Percentiles rank a stretch among this genome's conserved stretches.
phyloP scores from a whole-genome alignment of 2,888 invertebrate genomes.

The Microchrysa polita region DNA sequence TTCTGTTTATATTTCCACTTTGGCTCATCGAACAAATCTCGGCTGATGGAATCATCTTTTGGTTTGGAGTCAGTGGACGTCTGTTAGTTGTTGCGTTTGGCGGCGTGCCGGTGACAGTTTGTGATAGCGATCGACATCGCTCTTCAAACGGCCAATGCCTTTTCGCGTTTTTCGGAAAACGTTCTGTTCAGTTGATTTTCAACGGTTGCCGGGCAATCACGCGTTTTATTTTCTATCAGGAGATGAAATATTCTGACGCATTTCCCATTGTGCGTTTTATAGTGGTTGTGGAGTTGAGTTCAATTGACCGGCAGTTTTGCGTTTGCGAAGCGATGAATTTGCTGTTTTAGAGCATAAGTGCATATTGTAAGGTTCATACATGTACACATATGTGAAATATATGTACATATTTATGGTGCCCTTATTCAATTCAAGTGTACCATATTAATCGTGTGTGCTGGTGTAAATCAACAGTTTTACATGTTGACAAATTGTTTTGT shows the following conservation, averaged over 20 bases:
- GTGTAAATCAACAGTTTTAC: conserved; percentile 33
- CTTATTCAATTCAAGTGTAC: too few relatives aligned
- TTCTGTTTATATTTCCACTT: conserved; percentile 4
- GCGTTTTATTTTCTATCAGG: neutral
- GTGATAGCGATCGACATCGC: neutral
- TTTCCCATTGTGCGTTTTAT: neutral
- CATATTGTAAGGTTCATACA: neutral
- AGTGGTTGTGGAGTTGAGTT: neutral
- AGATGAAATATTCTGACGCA: neutral
- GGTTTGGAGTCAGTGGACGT: conserved; percentile 57
- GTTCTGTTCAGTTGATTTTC: neutral
- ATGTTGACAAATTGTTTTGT: conserved; percentile 32
- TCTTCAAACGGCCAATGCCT: neutral
- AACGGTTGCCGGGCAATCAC: neutral
- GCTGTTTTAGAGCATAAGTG: neutral
- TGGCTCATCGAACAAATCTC: conserved; percentile 31
- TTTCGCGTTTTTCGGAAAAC: neutral
- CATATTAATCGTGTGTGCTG: neutral
- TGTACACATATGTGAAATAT: neutral
- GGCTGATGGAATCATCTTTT: conserved; percentile 7
- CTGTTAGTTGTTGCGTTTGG: conserved; percentile 57
- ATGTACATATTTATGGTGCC: neutral
- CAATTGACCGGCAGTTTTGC: neutral
- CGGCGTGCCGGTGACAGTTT: conserved; percentile 49
- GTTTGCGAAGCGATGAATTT: neutral